Evolutionary conservation across 2,113 vertebrate genomes (phyloP).

Genomic region (Hypocryptadius cinnamomeus): DNA sequence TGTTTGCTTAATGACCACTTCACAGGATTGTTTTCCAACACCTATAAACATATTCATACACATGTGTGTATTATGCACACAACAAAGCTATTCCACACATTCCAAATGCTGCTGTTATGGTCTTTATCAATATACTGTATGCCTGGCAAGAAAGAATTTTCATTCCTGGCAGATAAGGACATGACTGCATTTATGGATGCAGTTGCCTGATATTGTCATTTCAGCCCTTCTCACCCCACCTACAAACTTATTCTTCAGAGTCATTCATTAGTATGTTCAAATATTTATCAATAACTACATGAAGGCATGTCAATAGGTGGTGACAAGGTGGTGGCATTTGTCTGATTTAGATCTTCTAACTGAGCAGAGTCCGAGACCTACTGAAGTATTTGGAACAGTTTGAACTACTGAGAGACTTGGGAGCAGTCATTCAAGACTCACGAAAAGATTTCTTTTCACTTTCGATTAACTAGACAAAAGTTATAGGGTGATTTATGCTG

Average conservation of each 20-base stretch:
- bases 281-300: neutral
- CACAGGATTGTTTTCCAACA: neutral
- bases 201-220: neutral
- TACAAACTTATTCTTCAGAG: neutral
- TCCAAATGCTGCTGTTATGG: neutral
- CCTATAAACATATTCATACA: neutral
- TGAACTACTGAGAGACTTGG: neutral
- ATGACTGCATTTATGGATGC: neutral
- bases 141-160: neutral
- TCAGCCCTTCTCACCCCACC: neutral
- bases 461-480: neutral
- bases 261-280: neutral
- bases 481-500: neutral
- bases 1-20: neutral
- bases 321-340: neutral
- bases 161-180: neutral
- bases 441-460: neutral
- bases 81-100: neutral
- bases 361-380: neutral
- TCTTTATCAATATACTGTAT: neutral
- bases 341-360: neutral
- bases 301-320: neutral
- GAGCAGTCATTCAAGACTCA: neutral
- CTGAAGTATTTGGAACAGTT: neutral
- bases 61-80: neutral